Evolutionary conservation across 2,888 invertebrate species (phyloP), one percentile per base, ranked within the genome.

Genomic region (Tromatobia lineatoria): DNA sequence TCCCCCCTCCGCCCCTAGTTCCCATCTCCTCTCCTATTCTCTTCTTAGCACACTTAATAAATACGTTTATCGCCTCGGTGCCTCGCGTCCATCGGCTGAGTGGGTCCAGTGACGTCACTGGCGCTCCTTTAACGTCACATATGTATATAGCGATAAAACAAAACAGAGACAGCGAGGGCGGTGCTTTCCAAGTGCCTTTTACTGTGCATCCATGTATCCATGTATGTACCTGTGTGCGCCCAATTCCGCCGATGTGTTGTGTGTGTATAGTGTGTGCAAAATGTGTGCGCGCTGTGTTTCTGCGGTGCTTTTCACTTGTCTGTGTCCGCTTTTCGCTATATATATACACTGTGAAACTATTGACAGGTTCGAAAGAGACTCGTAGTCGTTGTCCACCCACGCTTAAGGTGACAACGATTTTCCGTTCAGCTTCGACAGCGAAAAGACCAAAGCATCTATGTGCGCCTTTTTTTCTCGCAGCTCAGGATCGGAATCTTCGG

Each of bases 81-180:
- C 85, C 87, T 90, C 82, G 84, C 87, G 87, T 89, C 88, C 87
- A 89, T 90, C 90, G 91, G 90, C 88, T 89, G 91, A 92, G 91
- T 90, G 89, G 87, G 86, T 89, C 88, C 89, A 88, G 87, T 91
- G 92, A 92, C 92, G 91, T 92, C 91, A 91, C 87, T 82, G 88
- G 86, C 89, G 88, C 88, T 90, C 87, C 90, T 91, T 89, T 88
- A 90, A 88, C 89, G 88, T 89, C 88, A 89, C 79, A 83, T 88
- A 57, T 73, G 34, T 83, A 78, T 83, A 78, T 59, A 83, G 85
- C 84, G 90, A 90, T 91, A 88, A 92, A 91, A 92, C 89, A 85
- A 90, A 89, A 87, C 80, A 80, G 73, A 82, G 69, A 47, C 59
- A 59, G 29, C 13, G 42, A 15, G 69, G 52, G 38, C 54, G 10